phyloP scores from a whole-genome alignment of 2,888 invertebrate species.

The Pyralis farinalis region DNA sequence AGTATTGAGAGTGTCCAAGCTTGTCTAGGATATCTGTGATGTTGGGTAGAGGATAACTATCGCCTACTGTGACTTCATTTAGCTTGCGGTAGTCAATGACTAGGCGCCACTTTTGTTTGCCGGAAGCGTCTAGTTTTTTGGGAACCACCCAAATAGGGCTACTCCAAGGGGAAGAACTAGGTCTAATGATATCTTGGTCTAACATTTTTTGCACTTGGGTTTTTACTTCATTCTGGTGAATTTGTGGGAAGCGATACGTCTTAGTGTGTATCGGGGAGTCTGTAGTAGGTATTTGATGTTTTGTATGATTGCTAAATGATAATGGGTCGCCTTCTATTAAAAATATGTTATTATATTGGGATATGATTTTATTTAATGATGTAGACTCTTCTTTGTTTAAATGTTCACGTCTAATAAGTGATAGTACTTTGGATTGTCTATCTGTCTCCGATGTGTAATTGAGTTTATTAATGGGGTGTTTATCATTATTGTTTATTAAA shows the following conservation, averaged over 20 bases:
- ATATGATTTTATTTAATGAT: constrained; percentile 19
- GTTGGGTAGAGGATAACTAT: constrained; percentile 16
- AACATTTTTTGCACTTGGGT: constrained; percentile 11
- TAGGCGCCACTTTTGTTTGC: constrained; percentile 18
- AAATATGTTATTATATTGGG: constrained; percentile 22
- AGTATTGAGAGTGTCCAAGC: constrained; percentile 15
- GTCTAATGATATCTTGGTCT: constrained; percentile 11
- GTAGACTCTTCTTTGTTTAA: constrained; percentile 20
- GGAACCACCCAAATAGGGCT: no score
- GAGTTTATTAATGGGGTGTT: no score
- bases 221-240: constrained; percentile 11
- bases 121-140: constrained; percentile 16
- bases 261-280: constrained; percentile 5
- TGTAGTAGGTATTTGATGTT: constrained; percentile 7
- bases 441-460: no score
- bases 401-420: constrained; percentile 17
- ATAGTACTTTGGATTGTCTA: no score
- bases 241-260: constrained; percentile 9
- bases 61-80: constrained; percentile 17
- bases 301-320: constrained; percentile 9
- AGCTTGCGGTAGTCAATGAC: no score
- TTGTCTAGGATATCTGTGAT: no score
- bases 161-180: constrained; percentile 16
- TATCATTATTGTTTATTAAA: no score
- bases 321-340: constrained; percentile 17